Evolutionary conservation across 2,888 invertebrate genomes (phyloP).

Genomic region (Xanthia icteritia): DNA sequence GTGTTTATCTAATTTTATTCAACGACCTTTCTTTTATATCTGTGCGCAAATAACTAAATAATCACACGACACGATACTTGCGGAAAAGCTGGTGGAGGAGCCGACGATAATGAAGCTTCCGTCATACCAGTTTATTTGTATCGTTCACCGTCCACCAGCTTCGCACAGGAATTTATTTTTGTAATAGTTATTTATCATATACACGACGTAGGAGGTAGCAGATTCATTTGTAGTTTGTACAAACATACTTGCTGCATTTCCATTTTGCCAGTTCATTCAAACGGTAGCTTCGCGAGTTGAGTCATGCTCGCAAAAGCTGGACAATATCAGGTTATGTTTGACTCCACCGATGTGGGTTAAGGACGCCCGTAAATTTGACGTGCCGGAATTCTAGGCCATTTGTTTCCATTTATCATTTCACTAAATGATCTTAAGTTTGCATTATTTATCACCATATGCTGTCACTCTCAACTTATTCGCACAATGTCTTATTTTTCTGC

Average conservation of each 20-base stretch:
- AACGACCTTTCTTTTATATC: slow-evolving; percentile 56
- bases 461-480: slow-evolving; percentile 43
- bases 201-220: slow-evolving; percentile 42
- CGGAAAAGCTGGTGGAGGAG: slow-evolving; percentile 29
- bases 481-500: slow-evolving; percentile 40
- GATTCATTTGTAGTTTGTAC: slow-evolving; percentile 51
- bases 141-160: slow-evolving; percentile 30
- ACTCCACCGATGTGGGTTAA: slow-evolving; percentile 69
- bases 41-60: slow-evolving; percentile 48
- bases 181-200: slow-evolving; percentile 59
- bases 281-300: slow-evolving; percentile 64
- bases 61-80: slow-evolving; percentile 52
- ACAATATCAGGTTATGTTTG: slow-evolving; percentile 65
- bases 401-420: slow-evolving; percentile 68
- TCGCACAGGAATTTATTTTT: slow-evolving; percentile 55
- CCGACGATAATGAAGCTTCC: slow-evolving; percentile 53
- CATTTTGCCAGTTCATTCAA: slow-evolving; percentile 65
- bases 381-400: slow-evolving; percentile 61
- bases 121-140: slow-evolving; percentile 66
- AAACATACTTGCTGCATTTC: slow-evolving; percentile 45
- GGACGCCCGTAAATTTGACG: slow-evolving; percentile 62
- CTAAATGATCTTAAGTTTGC: slow-evolving; percentile 62
- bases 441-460: slow-evolving; percentile 57
- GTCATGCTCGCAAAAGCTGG: slow-evolving; percentile 64
- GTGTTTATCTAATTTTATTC: slow-evolving; percentile 59